phyloP scores from a whole-genome alignment of 2,113 vertebrate genomes.

The Lagopus muta region DNA sequence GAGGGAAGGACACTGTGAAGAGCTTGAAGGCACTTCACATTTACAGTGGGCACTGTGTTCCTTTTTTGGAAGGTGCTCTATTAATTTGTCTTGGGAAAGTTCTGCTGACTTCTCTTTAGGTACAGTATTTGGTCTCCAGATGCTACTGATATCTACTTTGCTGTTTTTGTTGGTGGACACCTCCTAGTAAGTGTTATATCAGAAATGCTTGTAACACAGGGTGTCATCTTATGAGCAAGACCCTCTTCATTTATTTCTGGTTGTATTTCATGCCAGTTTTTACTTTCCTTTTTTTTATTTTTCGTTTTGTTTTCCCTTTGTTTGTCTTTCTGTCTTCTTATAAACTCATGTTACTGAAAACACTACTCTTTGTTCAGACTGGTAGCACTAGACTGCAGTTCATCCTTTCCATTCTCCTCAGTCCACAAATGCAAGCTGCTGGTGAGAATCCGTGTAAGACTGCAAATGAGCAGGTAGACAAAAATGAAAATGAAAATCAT shows the following conservation, averaged over 20 bases:
- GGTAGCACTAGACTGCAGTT: neutral
- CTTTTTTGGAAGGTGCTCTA: neutral
- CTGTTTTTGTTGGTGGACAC: slow-evolving; percentile 17
- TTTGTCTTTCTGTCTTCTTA: neutral
- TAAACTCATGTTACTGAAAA: neutral
- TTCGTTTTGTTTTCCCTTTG: rapidly evolving
- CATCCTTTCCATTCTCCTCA: neutral
- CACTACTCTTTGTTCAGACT: neutral
- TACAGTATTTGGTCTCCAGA: slow-evolving; percentile 20
- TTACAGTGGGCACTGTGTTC: neutral
- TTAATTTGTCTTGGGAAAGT: slow-evolving; percentile 1
- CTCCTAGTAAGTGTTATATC: neutral
- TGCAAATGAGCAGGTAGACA: neutral
- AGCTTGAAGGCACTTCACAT: neutral
- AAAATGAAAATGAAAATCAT: neutral
- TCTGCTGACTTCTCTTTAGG: neutral
- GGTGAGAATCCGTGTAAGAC: neutral
- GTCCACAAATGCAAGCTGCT: neutral
- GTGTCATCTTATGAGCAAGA: neutral
- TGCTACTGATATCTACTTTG: slow-evolving; percentile 28
- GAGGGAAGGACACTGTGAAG: neutral
- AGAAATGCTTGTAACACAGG: neutral
- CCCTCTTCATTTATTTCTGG: neutral
- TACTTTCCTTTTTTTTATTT: neutral
- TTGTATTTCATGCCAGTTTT: neutral